These are phyloP conservation scores for Melierax canorus DNA, from an alignment of 2,113 vertebrate species.

Conservation along the genomic window DNA sequence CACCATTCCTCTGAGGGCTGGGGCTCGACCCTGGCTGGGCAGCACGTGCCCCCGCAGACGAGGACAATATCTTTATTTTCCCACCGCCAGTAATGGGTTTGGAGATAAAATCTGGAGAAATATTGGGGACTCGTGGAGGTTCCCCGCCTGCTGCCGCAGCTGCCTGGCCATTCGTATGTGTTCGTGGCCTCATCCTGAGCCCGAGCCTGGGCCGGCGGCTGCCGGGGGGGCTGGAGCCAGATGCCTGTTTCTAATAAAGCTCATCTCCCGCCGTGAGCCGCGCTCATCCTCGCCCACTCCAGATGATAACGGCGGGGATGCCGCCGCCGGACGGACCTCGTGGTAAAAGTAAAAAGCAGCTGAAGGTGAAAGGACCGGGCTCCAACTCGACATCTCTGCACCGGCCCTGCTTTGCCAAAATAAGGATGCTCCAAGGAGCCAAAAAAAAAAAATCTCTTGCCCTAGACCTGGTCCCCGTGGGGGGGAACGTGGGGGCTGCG, in stretches of 20 bases:
- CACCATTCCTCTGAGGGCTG: neutral
- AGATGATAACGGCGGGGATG: neutral
- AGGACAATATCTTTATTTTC: neutral
- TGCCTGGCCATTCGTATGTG: neutral
- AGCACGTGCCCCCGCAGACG: neutral
- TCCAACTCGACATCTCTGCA: neutral
- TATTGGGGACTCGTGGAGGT: neutral
- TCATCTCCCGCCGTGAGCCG: neutral
- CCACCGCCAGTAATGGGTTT: accelerated
- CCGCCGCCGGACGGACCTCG: neutral
- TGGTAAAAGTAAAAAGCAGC: neutral
- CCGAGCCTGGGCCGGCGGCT: accelerated
- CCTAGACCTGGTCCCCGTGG: accelerated
- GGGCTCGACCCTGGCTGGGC: neutral
- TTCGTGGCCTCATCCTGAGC: neutral
- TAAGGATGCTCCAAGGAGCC: neutral
- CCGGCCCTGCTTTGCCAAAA: accelerated
- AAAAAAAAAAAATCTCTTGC: neutral
- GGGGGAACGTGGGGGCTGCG: neutral
- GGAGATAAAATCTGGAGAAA: neutral
- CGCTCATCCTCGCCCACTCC: neutral
- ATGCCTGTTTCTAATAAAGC: conserved; percentile 5
- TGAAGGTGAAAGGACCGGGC: neutral
- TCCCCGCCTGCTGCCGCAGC: neutral
- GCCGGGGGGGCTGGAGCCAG: neutral